phyloP scores from a whole-genome alignment of 2,113 vertebrate species.

The Oenanthe oenanthe region DNA sequence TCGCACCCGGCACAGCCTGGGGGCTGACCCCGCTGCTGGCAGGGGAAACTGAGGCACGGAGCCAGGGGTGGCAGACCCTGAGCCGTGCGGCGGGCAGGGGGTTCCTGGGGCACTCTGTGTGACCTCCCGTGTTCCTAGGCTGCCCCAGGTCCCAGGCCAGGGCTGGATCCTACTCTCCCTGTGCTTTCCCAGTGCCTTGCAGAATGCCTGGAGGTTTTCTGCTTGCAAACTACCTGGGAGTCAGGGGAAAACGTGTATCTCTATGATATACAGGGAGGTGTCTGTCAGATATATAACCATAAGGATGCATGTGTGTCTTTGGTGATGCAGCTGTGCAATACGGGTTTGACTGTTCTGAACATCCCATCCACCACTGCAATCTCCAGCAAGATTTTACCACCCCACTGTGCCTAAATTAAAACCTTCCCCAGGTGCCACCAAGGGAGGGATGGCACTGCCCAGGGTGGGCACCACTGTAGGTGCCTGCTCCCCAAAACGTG shows the following conservation, averaged over 20 bases:
- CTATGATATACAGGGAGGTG: rapidly evolving
- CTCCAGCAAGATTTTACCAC: rapidly evolving
- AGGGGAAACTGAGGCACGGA: conserved; percentile 23
- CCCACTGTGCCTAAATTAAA: background rate
- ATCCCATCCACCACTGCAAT: background rate
- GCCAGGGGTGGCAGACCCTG: background rate
- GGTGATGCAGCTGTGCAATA: background rate
- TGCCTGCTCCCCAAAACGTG: rapidly evolving
- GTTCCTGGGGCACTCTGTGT: background rate
- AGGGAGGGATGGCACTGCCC: background rate
- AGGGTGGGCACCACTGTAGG: rapidly evolving
- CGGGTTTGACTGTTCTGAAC: background rate
- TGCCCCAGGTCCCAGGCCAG: rapidly evolving
- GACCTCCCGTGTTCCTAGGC: too few species aligned
- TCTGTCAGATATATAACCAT: too few species aligned
- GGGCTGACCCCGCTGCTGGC: background rate
- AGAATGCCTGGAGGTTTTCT: background rate
- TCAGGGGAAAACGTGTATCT: background rate
- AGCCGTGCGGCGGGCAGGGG: rapidly evolving
- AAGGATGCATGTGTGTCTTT: background rate
- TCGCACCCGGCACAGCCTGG: background rate
- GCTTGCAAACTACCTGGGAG: background rate
- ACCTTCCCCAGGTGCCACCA: background rate
- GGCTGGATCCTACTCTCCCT: background rate
- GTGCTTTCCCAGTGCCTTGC: background rate